A percentile compares a stretch with the other conserved stretches of the same genome.
Conservation (phyloP, 2,888 invertebrate genomes). For the Heterodera filipjevi region DNA sequence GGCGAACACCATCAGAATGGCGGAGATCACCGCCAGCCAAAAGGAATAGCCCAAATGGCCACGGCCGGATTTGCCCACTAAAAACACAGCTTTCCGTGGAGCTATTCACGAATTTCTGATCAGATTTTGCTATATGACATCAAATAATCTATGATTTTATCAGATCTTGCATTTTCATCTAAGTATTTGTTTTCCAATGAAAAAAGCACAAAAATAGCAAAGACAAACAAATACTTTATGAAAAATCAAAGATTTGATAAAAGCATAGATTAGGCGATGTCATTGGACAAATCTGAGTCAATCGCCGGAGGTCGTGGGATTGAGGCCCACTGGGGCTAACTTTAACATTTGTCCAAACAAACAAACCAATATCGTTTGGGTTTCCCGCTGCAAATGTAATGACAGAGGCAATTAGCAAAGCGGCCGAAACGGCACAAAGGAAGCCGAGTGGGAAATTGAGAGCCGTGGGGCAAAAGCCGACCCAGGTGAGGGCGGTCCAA, state of each 20-base stretch:
- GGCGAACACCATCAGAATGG: slow-evolving; percentile 42
- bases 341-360: not conserved
- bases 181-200: too few species aligned
- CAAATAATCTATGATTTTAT: too few species aligned
- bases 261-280: too few species aligned
- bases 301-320: too few species aligned
- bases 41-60: slow-evolving; percentile 44
- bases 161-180: too few species aligned
- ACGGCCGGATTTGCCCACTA: not conserved
- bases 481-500: slow-evolving; percentile 35
- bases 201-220: too few species aligned
- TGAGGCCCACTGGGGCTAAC: not conserved
- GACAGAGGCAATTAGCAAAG: slow-evolving; percentile 44
- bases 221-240: too few species aligned
- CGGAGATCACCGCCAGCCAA: slow-evolving; percentile 44
- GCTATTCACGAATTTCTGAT: too few species aligned
- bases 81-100: not conserved
- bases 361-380: not conserved
- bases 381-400: slow-evolving; percentile 35
- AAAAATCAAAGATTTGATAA: too few species aligned
- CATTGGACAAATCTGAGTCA: too few species aligned
- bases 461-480: slow-evolving; percentile 33
- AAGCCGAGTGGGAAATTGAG: slow-evolving; percentile 29
- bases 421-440: slow-evolving; percentile 38
- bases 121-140: too few species aligned